Percentiles rank a stretch among this genome's conserved stretches.
Conservation (phyloP, 1,140 invertebrate species). For the Saccostrea echinata region DNA sequence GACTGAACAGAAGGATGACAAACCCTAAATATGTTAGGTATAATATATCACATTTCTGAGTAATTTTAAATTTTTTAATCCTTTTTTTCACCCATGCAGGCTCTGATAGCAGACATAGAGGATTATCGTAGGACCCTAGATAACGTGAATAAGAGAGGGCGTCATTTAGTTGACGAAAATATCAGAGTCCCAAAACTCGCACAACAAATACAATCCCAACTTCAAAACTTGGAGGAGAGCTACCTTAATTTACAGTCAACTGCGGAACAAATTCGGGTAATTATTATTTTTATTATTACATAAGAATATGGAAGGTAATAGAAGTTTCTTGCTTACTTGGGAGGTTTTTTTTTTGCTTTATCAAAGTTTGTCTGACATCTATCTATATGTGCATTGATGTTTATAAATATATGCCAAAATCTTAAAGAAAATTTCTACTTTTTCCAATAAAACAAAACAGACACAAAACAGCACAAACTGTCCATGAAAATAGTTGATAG, state of each 20-base stretch:
- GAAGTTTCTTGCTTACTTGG: not conserved
- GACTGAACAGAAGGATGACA: no score
- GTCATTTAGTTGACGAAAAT: slow-evolving; percentile 90
- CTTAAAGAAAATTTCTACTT: no score
- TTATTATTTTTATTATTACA: slow-evolving; percentile 43
- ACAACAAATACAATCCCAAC: slow-evolving; percentile 89
- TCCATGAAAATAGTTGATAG: no score
- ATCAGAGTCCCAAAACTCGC: slow-evolving; percentile 70
- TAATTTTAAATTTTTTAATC: not conserved
- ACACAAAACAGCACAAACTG: no score
- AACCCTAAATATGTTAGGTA: no score
- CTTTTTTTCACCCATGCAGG: slow-evolving; percentile 46
- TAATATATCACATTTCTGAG: not conserved
- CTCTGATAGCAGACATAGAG: slow-evolving; percentile 90
- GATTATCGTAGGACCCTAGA: slow-evolving; percentile 91
- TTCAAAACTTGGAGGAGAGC: slow-evolving; percentile 95
- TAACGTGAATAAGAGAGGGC: slow-evolving; percentile 90
- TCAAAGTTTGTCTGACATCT: not conserved
- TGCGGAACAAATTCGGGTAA: slow-evolving; percentile 92
- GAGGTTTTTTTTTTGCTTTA: not conserved
- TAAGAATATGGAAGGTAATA: not conserved
- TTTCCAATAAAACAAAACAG: no score
- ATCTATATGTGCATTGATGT: no score
- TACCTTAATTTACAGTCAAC: slow-evolving; percentile 94
- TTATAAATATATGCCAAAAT: no score